A percentile compares a stretch with the other conserved stretches of the same genome.
Conservation (phyloP, 2,797 vertebrate genomes). For the Falco columbarius region DNA sequence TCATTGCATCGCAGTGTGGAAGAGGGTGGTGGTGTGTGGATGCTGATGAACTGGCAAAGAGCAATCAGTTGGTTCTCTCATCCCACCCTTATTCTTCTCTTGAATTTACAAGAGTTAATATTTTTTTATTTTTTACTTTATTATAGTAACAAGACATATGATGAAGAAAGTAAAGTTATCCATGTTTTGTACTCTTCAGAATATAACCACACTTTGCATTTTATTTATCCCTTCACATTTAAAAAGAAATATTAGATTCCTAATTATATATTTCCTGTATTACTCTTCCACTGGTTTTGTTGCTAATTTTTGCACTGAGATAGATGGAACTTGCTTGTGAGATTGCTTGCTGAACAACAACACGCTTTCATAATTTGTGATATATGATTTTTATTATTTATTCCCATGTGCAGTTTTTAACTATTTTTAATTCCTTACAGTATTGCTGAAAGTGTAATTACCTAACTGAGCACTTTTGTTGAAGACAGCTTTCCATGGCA, state of each 20-base stretch:
- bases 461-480: not conserved
- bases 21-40: not conserved
- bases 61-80: not conserved
- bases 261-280: not conserved
- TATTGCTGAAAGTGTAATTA: not conserved
- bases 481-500: not conserved
- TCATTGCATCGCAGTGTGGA: not conserved
- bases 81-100: not conserved
- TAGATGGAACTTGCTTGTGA: not conserved
- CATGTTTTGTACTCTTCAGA: slow-evolving; percentile 16
- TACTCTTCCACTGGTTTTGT: not conserved
- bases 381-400: not conserved
- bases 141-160: not conserved
- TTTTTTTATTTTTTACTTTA: not conserved
- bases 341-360: not conserved
- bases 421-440: not conserved
- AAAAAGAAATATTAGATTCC: not conserved
- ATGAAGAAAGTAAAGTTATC: not conserved
- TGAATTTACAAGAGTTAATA: not conserved
- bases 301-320: slow-evolving; percentile 17
- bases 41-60: not conserved
- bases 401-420: not conserved
- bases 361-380: not conserved
- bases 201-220: slow-evolving; percentile 52
- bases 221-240: not conserved